Percentiles rank a stretch among this genome's conserved stretches.
Conservation (phyloP, 2,113 vertebrate genomes). For the Sphyrna mokarran region DNA sequence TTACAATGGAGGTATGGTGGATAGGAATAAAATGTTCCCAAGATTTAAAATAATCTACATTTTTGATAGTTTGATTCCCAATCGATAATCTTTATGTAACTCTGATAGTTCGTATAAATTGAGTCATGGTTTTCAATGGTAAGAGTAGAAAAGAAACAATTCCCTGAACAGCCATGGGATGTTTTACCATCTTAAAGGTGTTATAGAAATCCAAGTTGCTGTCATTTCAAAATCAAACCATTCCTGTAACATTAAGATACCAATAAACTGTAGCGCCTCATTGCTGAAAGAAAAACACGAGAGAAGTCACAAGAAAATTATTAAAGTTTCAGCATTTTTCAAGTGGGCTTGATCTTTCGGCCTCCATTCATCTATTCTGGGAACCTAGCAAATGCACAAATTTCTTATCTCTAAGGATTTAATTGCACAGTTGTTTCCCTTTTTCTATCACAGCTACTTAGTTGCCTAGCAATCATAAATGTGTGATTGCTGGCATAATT, state of each 20-base stretch:
- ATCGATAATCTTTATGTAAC: not conserved
- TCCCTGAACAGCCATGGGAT: not conserved
- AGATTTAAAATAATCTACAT: not conserved
- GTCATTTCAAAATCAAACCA: not conserved
- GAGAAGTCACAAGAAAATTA: not conserved
- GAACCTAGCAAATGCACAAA: not conserved
- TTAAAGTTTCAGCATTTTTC: not conserved
- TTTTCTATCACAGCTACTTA: not conserved
- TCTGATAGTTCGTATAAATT: not conserved
- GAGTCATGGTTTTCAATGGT: not conserved
- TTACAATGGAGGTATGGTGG: not conserved
- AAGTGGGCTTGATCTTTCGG: not conserved
- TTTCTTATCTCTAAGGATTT: not conserved
- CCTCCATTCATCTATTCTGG: not conserved
- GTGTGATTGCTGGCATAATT: not conserved
- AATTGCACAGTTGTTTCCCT: not conserved
- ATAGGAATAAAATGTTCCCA: not conserved
- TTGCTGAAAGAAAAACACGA: not conserved
- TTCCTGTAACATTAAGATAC: not conserved
- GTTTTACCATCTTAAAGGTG: not conserved
- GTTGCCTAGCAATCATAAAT: not conserved
- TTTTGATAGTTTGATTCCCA: not conserved
- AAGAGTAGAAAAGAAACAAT: not conserved
- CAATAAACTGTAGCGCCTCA: not conserved
- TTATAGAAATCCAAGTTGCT: not conserved